Conservation (phyloP, 1,140 invertebrate species). For the Nomia melanderi region DNA sequence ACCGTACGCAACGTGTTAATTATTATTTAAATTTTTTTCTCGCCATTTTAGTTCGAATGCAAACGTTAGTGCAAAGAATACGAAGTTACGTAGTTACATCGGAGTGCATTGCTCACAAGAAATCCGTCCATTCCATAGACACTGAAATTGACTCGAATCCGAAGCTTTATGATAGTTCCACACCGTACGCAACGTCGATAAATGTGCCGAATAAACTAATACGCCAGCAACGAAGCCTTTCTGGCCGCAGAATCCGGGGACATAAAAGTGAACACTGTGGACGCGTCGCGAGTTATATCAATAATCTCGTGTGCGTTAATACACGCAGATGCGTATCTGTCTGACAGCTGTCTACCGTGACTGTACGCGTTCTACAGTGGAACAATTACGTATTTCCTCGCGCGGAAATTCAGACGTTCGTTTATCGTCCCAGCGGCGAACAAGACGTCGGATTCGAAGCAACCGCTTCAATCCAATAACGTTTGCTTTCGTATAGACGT, state of each 20-base stretch:
- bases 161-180: background rate
- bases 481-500: background rate
- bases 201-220: background rate
- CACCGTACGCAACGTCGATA: background rate
- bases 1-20: no score
- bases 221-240: background rate
- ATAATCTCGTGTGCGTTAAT: conserved; percentile 38
- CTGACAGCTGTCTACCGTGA: conserved; percentile 11
- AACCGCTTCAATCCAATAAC: background rate
- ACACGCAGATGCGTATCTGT: conserved; percentile 14
- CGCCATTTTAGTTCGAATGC: no score
- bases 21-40: no score
- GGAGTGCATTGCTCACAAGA: background rate
- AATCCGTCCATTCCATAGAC: background rate
- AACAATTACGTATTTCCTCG: conserved; percentile 41
- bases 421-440: background rate
- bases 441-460: background rate
- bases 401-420: conserved; percentile 16
- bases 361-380: conserved; percentile 17
- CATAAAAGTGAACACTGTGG: conserved; percentile 6
- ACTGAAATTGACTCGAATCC: background rate
- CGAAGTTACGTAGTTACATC: background rate
- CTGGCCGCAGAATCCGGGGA: background rate
- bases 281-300: conserved; percentile 17
- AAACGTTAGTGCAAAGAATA: background rate